Base-by-base conservation (phyloP, 2,888 invertebrate genomes). In the Buathra laborator region DNA sequence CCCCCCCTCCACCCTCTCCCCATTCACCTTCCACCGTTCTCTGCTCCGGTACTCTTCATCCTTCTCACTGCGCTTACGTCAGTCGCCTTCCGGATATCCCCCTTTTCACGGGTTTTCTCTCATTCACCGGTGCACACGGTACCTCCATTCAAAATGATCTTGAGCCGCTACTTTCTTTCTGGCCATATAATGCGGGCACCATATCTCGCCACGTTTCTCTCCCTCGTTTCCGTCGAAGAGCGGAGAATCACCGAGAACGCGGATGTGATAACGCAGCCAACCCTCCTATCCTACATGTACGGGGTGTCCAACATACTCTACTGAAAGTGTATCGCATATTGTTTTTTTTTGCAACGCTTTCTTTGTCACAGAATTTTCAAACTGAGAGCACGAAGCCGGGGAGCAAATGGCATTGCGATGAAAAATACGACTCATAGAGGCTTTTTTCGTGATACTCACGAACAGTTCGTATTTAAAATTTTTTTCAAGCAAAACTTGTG, bases 141-240 rank as follows among this genome's bases (percentile, higher is more conserved):
- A 72, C 51, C 67, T 74, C 78, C 78, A 84, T 84, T 81, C 78
- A 84, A 70, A 81, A 72, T 78, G 51, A 78, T 81, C 77, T 62
- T 53, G 43, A 74, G 77, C 64, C 67, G 68, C 81, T 81, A 32
- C 59, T 62, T 67, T 56, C 72, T 56, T 10, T 71, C 46, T 9
- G 37, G 37, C 37, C 37, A 37, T 37, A 67, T 81, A 77, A 84
- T 68, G 81, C 37, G 37, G n/a, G 62, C 32, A 14, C n/a, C 29
- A 32, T 62, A 62, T 53, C 44, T 46, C 44, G 43, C 43, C 46
- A 5, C 53, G 44, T n/a, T 59, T 44, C 44, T 48, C 10, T 62
- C 16, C 44, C 68, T 59, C 46, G 29, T 14, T 78, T 32, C 62
- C 59, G 53, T 5, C 12, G 24, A n/a, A 7, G 10, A 44, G 24